Conservation (phyloP, 2,888 invertebrate genomes). For the Pseudanteris insignis region DNA sequence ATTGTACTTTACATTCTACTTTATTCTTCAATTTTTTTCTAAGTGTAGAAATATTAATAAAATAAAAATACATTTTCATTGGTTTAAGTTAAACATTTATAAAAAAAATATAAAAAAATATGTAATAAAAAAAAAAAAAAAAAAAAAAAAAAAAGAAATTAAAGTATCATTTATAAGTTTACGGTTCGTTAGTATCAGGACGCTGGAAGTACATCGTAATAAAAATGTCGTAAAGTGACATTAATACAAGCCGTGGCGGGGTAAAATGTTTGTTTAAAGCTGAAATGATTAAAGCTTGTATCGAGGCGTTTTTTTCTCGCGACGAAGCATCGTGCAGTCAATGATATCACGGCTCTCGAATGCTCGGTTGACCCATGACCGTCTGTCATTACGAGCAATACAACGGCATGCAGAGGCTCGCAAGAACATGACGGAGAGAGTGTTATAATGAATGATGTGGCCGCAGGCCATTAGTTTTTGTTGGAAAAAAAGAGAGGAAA, state of each 20-base stretch:
- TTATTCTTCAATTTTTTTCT: no score
- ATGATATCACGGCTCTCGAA: constrained; percentile 47
- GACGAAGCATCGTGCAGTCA: constrained; percentile 30
- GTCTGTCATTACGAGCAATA: constrained; percentile 51
- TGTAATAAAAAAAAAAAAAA: no score
- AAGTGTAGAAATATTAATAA: no score
- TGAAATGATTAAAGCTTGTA: constrained; percentile 20
- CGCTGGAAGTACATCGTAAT: no score
- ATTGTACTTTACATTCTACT: no score
- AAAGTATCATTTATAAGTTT: no score
- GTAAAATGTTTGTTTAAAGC: constrained; percentile 2
- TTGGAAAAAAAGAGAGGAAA: constrained; percentile 36
- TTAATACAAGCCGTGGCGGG: background rate
- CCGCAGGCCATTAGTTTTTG: constrained; percentile 44
- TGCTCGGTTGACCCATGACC: constrained; percentile 55
- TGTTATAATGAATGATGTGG: constrained; percentile 59
- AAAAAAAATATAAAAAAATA: no score
- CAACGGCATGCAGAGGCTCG: constrained; percentile 44
- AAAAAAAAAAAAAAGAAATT: no score
- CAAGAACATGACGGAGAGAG: constrained; percentile 51
- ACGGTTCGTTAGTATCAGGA: no score
- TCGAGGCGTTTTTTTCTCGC: constrained; percentile 32
- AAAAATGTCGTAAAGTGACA: constrained; percentile 1
- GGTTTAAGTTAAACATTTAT: no score
- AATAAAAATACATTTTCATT: no score